Conservation (phyloP, 2,888 invertebrate genomes). For the Allacma fusca region DNA sequence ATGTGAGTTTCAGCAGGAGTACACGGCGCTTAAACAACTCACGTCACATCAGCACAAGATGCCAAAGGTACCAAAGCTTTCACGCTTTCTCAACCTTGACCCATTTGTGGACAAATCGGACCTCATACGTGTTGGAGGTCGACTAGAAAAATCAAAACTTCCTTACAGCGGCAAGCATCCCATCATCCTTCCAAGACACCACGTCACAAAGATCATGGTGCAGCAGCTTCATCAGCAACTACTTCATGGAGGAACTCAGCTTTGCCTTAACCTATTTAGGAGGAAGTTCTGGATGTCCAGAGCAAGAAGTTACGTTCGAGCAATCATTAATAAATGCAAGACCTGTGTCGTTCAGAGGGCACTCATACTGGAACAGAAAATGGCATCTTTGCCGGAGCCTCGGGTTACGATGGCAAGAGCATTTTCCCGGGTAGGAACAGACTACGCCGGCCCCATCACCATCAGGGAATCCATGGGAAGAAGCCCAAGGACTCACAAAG, state of each 20-base stretch:
- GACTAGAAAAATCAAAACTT: not conserved
- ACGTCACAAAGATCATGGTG: not conserved
- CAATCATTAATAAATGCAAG: no score
- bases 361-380: no score
- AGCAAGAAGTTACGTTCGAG: no score
- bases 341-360: no score
- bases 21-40: not conserved
- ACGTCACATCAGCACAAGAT: not conserved
- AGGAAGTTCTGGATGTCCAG: no score
- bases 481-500: no score
- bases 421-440: conserved; percentile 62
- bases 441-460: conserved; percentile 62
- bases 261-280: no score
- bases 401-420: no score
- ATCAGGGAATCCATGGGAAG: conserved; percentile 43
- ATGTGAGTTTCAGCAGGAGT: not conserved
- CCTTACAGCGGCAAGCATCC: no score
- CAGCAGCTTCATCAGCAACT: not conserved
- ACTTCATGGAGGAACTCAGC: no score
- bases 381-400: conserved; percentile 62
- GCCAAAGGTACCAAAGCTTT: no score
- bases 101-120: not conserved
- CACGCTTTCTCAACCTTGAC: no score
- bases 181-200: not conserved
- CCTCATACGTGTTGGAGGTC: not conserved